phyloP scores from a whole-genome alignment of 2,113 vertebrate species.

The Ceyx cyanopectus region DNA sequence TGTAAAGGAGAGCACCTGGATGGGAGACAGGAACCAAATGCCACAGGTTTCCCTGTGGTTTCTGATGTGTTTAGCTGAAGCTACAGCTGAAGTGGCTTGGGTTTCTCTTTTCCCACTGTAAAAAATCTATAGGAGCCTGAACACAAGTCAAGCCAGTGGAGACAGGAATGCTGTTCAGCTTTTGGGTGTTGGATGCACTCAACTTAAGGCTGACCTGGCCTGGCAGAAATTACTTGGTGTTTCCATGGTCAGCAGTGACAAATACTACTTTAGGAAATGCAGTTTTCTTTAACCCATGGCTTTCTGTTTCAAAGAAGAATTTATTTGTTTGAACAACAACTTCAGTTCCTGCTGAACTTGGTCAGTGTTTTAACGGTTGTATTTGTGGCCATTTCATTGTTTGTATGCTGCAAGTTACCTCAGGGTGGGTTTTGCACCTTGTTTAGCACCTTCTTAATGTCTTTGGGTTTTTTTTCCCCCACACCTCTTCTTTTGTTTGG shows the following conservation, averaged over 20 bases:
- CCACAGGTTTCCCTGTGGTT: not conserved
- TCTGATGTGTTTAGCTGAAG: not conserved
- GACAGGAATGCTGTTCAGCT: not conserved
- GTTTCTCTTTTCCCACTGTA: not conserved
- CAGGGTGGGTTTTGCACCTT: constrained; percentile 55
- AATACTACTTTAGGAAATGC: not conserved
- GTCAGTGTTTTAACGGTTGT: accelerated
- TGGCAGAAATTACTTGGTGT: not conserved
- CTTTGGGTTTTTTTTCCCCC: not conserved
- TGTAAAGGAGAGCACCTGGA: not conserved
- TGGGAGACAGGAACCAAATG: not conserved
- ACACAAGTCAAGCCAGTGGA: not conserved
- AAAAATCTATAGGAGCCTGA: not conserved
- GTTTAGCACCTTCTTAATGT: constrained; percentile 47
- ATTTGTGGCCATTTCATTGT: constrained; percentile 30
- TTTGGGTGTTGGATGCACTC: not conserved
- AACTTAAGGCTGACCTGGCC: not conserved
- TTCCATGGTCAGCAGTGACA: constrained; percentile 15
- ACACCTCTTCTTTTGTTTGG: not conserved
- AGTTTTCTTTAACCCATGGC: not conserved
- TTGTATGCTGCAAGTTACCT: constrained; percentile 55
- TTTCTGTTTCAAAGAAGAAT: not conserved
- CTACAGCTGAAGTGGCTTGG: not conserved
- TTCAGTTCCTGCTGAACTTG: not conserved
- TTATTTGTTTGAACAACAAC: not conserved